Base-by-base conservation (phyloP, 2,888 invertebrate species). In the Agriopis marginaria region DNA sequence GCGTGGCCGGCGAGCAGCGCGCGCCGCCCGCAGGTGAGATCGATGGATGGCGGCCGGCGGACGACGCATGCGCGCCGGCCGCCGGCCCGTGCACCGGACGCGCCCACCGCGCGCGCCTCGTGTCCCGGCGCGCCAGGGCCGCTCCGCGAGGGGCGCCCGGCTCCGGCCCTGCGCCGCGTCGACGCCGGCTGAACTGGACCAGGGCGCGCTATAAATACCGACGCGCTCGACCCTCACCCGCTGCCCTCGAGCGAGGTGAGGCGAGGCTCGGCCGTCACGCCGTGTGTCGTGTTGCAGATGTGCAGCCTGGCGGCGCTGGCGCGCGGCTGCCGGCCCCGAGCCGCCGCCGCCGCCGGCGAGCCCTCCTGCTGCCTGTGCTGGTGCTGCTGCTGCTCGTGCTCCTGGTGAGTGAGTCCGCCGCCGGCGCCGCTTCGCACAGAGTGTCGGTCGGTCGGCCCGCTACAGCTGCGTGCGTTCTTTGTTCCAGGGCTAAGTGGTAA, bases 381-480 rank as follows among this genome's bases (percentile, higher is more conserved):
- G 89, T 95, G 95, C 92, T 95, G 95, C 90, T 95, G 95, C 87
- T 95, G 95, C 86, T 95, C 95, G 81, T 95, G 95, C 89, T 95
- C 95, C 84, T 95, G 95, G 95, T 95, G 78, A 86, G 88, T 86
- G 12, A 54, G 17, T 23, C 17, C 2, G 17, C 17, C 17, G 17
- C 17, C 17, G 17, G 17, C 17, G 17, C 17, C 17, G 17, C 17
- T 2, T 2, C 17, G 17, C 17, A 0, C 56, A 1, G 10, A 1
- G 10, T 32, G 3, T 14, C 7, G 56, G 3, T 8, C 56, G 23
- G 32, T 5, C 0, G 32, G 12, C 8, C 23, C 32, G n/a, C 45
- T 49, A 49, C 49, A 47, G 49, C 39, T 23, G 14, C 61, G 12
- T 39, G 23, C 11, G 45, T 32, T 11, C 12, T 77, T 84, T 83